Evolutionary conservation across 1,140 invertebrate genomes (phyloP), one percentile per base, ranked within the genome.

Genomic region (Drosophila obscura): DNA sequence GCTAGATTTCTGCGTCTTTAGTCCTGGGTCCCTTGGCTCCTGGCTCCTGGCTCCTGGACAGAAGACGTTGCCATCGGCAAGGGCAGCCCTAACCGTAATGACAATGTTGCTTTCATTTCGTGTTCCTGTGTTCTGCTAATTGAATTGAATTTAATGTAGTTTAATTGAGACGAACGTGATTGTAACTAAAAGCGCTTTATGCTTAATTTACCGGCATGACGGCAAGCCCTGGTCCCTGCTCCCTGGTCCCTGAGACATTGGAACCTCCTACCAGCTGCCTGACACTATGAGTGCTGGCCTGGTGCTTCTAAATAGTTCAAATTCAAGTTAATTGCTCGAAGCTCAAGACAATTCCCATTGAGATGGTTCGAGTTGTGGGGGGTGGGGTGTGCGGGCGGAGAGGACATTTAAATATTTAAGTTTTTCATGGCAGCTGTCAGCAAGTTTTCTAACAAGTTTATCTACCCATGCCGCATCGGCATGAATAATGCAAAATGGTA

Each of bases 121-220:
- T 79, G 65, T 44, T 62, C 66, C 71, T 81, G 66, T 66, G 76
- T 69, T 75, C 65, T 79, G 85, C 69, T 90, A 82, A 82, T 90
- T 90, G 82, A 90, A 90, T 90, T 90, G 79, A 90, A 90, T 90
- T 90, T 90, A 87, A 90, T 90, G 87, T 90, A 88, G 80, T 90
- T 90, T 90, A 90, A 90, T 90, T 90, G 87, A 90, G 87, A 90
- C 88, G 83, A 88, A 88, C 83, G 79, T 88, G 83, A 88, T 88
- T 88, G 79, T 83, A 83, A 88, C 83, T 88, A 88, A 88, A 88
- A 88, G 83, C 80, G 83, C 72, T 88, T 88, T 88, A 88, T 88
- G 83, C 78, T 88, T 88, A 88, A 88, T 88, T 88, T 88, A 88
- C 60, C 79, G 80, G 83, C 82, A 88, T 53, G 68, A 66, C 56